Conservation (phyloP, 2,113 vertebrate species). For the Bothrops jararaca region DNA sequence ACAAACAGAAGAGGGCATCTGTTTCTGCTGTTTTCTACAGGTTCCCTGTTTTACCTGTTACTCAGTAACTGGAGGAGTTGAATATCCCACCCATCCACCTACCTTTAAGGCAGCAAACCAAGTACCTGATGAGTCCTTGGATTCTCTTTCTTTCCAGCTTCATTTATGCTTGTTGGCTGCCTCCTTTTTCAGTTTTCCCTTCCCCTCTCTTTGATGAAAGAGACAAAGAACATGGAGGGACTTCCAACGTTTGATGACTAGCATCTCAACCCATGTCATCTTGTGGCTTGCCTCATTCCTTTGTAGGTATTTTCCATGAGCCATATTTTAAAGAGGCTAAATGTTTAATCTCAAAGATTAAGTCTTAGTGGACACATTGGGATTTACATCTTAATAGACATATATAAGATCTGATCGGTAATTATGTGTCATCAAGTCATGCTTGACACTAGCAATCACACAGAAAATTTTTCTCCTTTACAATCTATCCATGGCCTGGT, state of each 20-base stretch:
- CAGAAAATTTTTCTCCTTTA: background rate
- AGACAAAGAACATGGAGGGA: background rate
- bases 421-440: background rate
- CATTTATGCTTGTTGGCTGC: background rate
- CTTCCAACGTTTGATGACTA: background rate
- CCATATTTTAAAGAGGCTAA: background rate
- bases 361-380: background rate
- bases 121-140: background rate
- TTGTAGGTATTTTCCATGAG: background rate
- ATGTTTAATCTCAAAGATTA: background rate
- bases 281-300: background rate
- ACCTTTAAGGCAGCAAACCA: background rate
- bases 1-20: background rate
- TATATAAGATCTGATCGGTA: background rate
- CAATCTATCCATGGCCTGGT: background rate
- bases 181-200: background rate
- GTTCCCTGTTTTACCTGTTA: background rate
- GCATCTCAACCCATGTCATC: background rate
- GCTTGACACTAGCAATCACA: background rate
- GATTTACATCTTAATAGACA: background rate
- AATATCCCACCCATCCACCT: background rate
- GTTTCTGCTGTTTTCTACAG: background rate
- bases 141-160: background rate
- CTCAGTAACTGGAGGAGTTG: background rate
- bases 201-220: background rate